Percentiles rank a stretch among this genome's conserved stretches.
Evolutionary conservation across 2,113 vertebrate species (phyloP).

Genomic region (Otocyon megalotis): DNA sequence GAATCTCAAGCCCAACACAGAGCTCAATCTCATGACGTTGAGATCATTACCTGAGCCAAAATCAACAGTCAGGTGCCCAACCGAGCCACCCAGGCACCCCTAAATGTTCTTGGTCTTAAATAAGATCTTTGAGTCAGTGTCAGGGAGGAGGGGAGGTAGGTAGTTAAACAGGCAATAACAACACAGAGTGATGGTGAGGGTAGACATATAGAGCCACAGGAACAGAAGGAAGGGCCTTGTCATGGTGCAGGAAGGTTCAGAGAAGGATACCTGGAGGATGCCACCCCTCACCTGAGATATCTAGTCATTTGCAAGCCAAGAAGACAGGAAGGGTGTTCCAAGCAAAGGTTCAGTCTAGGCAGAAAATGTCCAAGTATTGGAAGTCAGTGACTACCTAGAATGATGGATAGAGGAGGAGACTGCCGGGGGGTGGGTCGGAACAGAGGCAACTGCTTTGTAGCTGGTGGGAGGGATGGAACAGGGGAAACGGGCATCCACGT

Average conservation of each 20-base stretch:
- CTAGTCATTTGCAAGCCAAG: not conserved
- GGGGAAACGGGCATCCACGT: not conserved
- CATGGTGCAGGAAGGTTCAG: not conserved
- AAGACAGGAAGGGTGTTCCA: not conserved
- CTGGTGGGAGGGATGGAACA: not conserved
- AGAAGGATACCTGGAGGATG: not conserved
- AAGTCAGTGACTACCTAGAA: not conserved
- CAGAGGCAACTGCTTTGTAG: not conserved
- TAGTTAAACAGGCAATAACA: not conserved
- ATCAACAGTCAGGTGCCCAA: not conserved
- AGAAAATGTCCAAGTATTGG: not conserved
- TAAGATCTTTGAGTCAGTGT: not conserved
- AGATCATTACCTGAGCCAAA: not conserved
- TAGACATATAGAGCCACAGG: no score
- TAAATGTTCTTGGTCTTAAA: constrained; percentile 6
- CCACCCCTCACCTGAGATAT: not conserved
- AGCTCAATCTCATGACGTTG: not conserved
- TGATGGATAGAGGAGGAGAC: not conserved
- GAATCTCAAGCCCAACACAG: not conserved
- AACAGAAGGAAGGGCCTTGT: not conserved
- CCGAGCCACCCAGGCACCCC: not conserved
- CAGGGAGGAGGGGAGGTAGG: not conserved
- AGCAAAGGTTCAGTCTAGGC: not conserved
- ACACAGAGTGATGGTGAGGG: not conserved
- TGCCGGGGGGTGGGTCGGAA: not conserved